Evolutionary conservation across 2,113 vertebrate genomes (phyloP), one percentile per base, ranked within the genome.

Genomic region (Cephalopterus ornatus): DNA sequence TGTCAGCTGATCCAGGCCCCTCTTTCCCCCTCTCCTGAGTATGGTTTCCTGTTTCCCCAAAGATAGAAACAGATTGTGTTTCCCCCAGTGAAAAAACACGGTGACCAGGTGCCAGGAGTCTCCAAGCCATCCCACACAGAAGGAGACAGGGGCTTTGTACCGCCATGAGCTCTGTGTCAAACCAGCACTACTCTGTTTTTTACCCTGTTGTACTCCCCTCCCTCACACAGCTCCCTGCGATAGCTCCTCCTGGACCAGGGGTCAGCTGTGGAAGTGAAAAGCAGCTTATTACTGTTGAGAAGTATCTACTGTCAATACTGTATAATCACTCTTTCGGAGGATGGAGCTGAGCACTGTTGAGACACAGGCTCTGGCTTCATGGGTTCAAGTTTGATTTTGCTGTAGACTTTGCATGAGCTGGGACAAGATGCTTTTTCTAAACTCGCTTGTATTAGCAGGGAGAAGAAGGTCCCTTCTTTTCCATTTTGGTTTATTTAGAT

Each of bases 121-220:
- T 61, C 55, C 55, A 37, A 14, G 11, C 22, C 24, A 32, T 28
- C 47, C 39, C 4, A 14, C 41, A 35, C 33, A 53, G 55, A 59
- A 49, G 21, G 22, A 23, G 23, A 74, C 30, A 3, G 7, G 8
- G 5, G 7, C 8, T 23, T 76, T 2, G 1, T 18, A 22, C 0
- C 3, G 11, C 52, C 56, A 21, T 22, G 44, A 84, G 16, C 26
- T 68, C 35, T 70, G 0, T n/a, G 32, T 33, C 50, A 61, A 81
- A 81, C 70, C 53, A 77, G 16, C 24, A 61, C 14, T 14, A 10
- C 37, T n/a, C 44, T 56, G 27, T 0, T 32, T 84, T 84, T 53
- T 35, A 39, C 53, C 63, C 19, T 1, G 0, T 52, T 53, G n/a
- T 24, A 30, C 35, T 59, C 24, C 35, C 15, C 23, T 39, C 30